Conservation (phyloP, 2,113 vertebrate species). For the Ahaetulla prasina region DNA sequence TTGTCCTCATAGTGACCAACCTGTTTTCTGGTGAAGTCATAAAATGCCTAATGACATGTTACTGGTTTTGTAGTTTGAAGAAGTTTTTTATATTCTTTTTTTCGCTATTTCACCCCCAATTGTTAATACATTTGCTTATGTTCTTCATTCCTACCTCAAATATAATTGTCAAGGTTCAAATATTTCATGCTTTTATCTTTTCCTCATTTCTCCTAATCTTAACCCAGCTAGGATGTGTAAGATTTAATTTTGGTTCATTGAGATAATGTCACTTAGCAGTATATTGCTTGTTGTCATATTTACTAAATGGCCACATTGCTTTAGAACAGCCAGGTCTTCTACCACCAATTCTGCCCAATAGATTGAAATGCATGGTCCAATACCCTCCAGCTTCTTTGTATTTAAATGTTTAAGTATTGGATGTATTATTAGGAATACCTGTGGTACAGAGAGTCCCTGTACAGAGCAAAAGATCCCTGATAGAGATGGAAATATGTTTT, state of each 20-base stretch:
- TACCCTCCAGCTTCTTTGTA: not conserved
- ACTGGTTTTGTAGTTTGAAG: too few species aligned
- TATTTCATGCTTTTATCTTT: not conserved
- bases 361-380: not conserved
- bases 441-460: not conserved
- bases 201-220: not conserved
- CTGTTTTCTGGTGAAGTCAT: too few species aligned
- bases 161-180: too few species aligned
- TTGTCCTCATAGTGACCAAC: too few species aligned
- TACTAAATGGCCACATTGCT: not conserved
- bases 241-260: conserved; percentile 24
- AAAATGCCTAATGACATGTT: too few species aligned
- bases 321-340: not conserved
- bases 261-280: not conserved
- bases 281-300: not conserved
- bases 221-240: not conserved
- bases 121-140: too few species aligned
- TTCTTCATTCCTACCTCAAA: too few species aligned
- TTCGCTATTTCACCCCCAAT: too few species aligned
- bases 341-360: too few species aligned
- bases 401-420: not conserved
- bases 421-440: not conserved
- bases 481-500: not conserved
- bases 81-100: too few species aligned
- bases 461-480: not conserved